Percentiles rank a stretch among this genome's conserved stretches.
Conservation (phyloP, 2,888 invertebrate species). For the Timema podura region DNA sequence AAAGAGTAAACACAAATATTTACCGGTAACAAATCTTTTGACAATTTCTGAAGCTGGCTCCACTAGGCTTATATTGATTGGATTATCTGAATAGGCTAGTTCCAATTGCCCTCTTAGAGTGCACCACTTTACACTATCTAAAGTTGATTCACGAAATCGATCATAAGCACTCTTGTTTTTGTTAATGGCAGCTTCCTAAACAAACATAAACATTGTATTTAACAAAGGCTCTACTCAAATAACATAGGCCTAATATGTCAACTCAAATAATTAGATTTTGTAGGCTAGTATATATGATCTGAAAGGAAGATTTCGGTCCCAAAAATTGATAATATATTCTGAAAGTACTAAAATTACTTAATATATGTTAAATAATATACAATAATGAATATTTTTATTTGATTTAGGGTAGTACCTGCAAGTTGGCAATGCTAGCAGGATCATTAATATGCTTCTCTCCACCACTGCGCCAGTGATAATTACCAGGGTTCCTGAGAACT, state of each 20-base stretch:
- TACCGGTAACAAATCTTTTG: constrained; percentile 85
- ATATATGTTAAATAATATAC: too few species aligned
- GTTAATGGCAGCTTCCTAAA: constrained; percentile 80
- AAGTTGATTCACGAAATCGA: constrained; percentile 76
- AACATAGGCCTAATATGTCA: too few species aligned
- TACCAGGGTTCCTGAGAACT: constrained; percentile 82
- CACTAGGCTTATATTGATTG: constrained; percentile 81
- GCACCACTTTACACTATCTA: constrained; percentile 79
- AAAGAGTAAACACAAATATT: constrained; percentile 41
- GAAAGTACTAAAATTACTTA: too few species aligned
- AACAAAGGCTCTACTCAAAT: too few species aligned
- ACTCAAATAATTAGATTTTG: too few species aligned
- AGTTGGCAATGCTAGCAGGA: constrained; percentile 74
- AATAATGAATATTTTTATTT: too few species aligned
- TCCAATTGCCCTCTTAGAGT: constrained; percentile 92
- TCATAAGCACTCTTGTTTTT: constrained; percentile 83
- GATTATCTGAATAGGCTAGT: constrained; percentile 69
- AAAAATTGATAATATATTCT: too few species aligned
- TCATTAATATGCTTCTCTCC: constrained; percentile 99
- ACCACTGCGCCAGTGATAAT: constrained; percentile 94
- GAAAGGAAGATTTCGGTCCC: too few species aligned
- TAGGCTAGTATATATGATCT: too few species aligned
- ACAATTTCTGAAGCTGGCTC: constrained; percentile 94
- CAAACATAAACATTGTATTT: not conserved
- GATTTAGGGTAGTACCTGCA: constrained; percentile 53